Evolutionary conservation across 1,140 invertebrate genomes (phyloP).

Genomic region (Centruroides sculpturatus): DNA sequence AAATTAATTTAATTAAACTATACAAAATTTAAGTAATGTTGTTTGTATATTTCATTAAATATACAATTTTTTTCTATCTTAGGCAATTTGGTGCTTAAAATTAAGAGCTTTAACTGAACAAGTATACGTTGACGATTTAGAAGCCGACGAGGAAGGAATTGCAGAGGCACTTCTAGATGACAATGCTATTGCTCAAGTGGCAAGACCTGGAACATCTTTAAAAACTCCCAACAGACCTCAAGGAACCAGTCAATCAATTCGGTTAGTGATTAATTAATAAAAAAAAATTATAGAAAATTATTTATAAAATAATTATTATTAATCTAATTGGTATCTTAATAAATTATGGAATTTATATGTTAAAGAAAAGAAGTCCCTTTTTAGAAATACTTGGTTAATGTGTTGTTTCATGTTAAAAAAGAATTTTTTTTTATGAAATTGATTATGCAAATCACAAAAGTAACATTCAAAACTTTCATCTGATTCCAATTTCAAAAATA

Average conservation of each 20-base stretch:
- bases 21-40: too few species aligned
- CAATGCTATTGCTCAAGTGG: constrained; percentile 64
- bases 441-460: neutral
- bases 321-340: too few species aligned
- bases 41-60: too few species aligned
- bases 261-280: constrained; percentile 19
- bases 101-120: constrained; percentile 75
- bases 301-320: too few species aligned
- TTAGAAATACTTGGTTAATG: too few species aligned
- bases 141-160: constrained; percentile 75
- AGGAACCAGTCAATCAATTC: constrained; percentile 35
- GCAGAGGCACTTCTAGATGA: constrained; percentile 68
- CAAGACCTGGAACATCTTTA: constrained; percentile 77
- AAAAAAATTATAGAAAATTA: too few species aligned
- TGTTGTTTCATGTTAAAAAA: neutral
- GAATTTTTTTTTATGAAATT: neutral
- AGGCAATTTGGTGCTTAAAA: constrained; percentile 60
- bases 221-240: constrained; percentile 39
- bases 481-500: neutral
- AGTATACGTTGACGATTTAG: constrained; percentile 82
- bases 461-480: too few species aligned
- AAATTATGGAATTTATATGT: too few species aligned
- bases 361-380: too few species aligned
- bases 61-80: too few species aligned
- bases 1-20: too few species aligned